phyloP scores from a whole-genome alignment of 2,797 vertebrate genomes.

The Eospalax fontanierii region DNA sequence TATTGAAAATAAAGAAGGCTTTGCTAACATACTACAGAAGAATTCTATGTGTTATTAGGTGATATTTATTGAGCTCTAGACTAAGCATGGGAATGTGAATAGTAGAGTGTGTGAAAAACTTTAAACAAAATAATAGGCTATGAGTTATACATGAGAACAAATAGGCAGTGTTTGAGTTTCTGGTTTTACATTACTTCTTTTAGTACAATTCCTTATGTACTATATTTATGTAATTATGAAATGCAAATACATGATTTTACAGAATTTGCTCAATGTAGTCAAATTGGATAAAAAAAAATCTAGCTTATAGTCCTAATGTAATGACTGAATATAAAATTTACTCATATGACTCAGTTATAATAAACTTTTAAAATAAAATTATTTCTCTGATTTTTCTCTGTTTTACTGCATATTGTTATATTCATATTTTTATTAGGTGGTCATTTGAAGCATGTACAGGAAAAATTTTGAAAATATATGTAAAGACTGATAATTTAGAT shows the following conservation, averaged over 20 bases:
- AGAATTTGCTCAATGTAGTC: not conserved
- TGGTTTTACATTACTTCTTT: rapidly evolving
- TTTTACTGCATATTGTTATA: not conserved
- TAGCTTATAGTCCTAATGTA: not conserved
- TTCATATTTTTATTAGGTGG: not conserved
- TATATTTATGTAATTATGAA: not conserved
- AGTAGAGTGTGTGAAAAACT: not conserved
- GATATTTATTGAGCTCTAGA: not conserved
- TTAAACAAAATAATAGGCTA: not conserved
- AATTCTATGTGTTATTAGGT: not conserved
- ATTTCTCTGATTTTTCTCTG: not conserved
- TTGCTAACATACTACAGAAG: not conserved
- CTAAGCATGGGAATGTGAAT: not conserved
- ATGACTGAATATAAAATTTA: not conserved
- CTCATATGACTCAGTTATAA: not conserved
- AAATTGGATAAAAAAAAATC: not conserved
- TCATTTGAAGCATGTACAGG: not conserved
- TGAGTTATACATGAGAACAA: not conserved
- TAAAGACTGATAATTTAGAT: not conserved
- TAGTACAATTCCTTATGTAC: not conserved
- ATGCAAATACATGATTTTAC: not conserved
- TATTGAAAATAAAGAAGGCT: not conserved
- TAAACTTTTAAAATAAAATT: not conserved
- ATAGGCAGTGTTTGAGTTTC: not conserved
- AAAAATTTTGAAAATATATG: not conserved